Evolutionary conservation across 2,888 invertebrate genomes (phyloP), one percentile per base, ranked within the genome.

Genomic region (Torymus auratus): DNA sequence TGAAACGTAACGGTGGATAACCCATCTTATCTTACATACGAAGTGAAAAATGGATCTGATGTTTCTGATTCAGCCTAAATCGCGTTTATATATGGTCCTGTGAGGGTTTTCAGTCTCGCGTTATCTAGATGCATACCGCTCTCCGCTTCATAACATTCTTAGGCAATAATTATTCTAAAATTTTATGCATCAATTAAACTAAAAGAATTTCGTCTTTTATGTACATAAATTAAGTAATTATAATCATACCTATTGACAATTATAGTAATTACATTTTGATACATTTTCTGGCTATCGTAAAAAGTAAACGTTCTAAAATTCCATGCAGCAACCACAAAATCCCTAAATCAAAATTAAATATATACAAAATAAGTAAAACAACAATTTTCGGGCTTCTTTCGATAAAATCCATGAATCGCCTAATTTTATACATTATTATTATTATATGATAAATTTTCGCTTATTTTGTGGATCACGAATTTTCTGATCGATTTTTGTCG

Each of bases 231-330:
- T 80, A 82, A 82, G 82, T 81, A 83, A 81, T 52, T 70, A 73
- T 72, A 77, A 80, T 82, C 41, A 69, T 80, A 78, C 64, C 75
- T 81, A 83, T 83, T 83, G 78, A 83, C 76, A 81, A 81, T 81
- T 72, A 83, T 81, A 83, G 83, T 83, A 83, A 83, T 83, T 83
- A 80, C 82, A 82, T 82, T 82, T 82, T 82, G 80, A 82, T 82
- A 82, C 70, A 82, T 73, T 67, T 82, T 79, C 71, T 67, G 62
- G 70, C 65, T 82, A 82, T 80, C 80, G 72, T 78, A 69, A 65
- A 80, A 82, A 82, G 64, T 80, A 80, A 80, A 69, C 23, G 68
- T 72, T 61, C 28, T 71, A 77, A 72, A 77, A 65, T 82, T 80
- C 71, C 80, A 80, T 82, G 82, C 82, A 80, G 71, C 65, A 78